Evolutionary conservation across 92 coral and sea anemone species (phyloP).

Genomic region (Bergia sp.): DNA sequence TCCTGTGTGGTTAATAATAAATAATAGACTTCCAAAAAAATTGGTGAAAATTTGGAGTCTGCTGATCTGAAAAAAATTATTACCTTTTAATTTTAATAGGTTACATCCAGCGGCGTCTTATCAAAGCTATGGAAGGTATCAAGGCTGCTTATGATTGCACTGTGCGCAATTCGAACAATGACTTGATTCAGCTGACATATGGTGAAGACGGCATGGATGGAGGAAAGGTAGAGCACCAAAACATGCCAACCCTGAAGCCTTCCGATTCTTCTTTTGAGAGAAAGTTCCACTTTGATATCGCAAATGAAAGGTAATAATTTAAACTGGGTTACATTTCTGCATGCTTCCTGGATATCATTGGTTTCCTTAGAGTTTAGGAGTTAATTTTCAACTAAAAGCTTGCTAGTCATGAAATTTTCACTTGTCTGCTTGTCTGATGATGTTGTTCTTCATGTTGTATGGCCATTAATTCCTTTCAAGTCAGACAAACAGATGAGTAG

Average conservation of each 20-base stretch:
- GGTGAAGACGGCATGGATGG: conserved; percentile 99
- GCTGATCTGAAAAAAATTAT: background rate
- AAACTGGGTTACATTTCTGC: no score
- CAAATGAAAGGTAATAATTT: conserved; percentile 75
- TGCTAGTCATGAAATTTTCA: no score
- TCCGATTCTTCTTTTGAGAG: conserved; percentile 86
- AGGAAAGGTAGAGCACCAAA: conserved; percentile 88
- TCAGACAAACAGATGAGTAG: no score
- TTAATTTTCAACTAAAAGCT: no score
- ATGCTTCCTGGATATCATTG: no score
- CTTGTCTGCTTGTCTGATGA: no score
- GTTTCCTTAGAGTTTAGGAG: no score
- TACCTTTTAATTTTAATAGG: conserved; percentile 51
- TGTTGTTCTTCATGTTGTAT: no score
- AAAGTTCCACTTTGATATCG: conserved; percentile 89
- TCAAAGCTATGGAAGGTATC: conserved; percentile 99
- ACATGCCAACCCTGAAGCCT: conserved; percentile 96
- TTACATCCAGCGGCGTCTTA: conserved; percentile 98
- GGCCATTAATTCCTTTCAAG: no score
- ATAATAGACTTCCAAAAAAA: no score
- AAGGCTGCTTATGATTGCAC: conserved; percentile 98
- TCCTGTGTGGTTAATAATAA: no score
- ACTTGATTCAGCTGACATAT: conserved; percentile 93
- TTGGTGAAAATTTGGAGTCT: no score
- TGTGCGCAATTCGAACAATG: conserved; percentile 94